Evolutionary conservation across 2,113 vertebrate genomes (phyloP), one percentile per base, ranked within the genome.

Genomic region (Circaetus gallicus): DNA sequence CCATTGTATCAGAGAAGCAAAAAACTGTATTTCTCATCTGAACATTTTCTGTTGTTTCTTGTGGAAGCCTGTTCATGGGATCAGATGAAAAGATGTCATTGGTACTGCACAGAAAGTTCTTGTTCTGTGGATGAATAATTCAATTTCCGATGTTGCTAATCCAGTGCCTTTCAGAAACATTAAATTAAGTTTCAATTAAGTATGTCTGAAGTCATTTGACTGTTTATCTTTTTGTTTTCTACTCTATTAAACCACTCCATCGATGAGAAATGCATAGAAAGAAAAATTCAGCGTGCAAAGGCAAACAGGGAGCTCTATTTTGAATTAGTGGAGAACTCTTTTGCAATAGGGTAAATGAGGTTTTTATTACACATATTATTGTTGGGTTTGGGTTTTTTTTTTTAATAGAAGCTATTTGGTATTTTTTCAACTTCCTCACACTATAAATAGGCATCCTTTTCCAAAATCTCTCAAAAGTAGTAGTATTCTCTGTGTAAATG

Each of bases 181-280:
- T 93, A 93, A 92, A 92, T 94, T 95, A 95, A 96, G 61, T 82
- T 94, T 95, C 86, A 95, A 80, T 95, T 95, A 96, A 91, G 31
- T 65, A 93, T 72, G 53, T 91, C 83, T 95, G 94, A 96, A 96
- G 81, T 89, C 38, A 91, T 94, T 95, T 95, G 32, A 89, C 74
- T 94, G n/a, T 90, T 97, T 88, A 89, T 91, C 36, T 85, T 87
- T 95, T 82, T 94, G 83, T 66, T 95, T 91, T 90, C 74, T 93
- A 66, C 72, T 58, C 73, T 70, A 8, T 82, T 80, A 89, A 93
- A 90, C n/a, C 22, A 40, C 29, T 89, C 40, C 53, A 40, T 81
- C 66, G 50, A 69, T 42, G 22, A 84, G 45, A 95, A 87, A 53
- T 29, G 36, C 24, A 26, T 13, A 56, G 70, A 87, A 93, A 66